Conservation (phyloP, 2,888 invertebrate species). For the Lacanobia wlatinum region DNA sequence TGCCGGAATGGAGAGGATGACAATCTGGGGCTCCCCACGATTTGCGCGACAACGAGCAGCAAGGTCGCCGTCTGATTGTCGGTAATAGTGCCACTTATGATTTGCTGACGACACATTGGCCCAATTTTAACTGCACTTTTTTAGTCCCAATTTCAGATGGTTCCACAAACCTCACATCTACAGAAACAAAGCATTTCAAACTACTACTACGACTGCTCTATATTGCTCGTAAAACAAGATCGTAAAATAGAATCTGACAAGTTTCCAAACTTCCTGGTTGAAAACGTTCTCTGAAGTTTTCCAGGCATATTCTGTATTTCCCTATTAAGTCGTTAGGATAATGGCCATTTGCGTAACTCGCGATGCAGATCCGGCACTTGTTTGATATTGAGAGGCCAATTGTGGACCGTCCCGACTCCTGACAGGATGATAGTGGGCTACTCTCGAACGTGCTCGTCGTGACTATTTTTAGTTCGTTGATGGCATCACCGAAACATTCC, state of each 20-base stretch:
- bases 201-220: not conserved
- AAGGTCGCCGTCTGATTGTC: slow-evolving; percentile 89
- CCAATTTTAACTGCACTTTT: slow-evolving; percentile 79
- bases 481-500: slow-evolving; percentile 82
- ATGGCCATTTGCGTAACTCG: slow-evolving; percentile 67
- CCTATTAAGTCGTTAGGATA: slow-evolving; percentile 64
- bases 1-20: slow-evolving; percentile 87
- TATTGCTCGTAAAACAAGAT: not conserved
- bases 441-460: slow-evolving; percentile 78
- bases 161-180: not conserved
- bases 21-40: slow-evolving; percentile 89
- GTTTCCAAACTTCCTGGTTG: not conserved
- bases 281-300: slow-evolving; percentile 36
- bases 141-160: slow-evolving; percentile 34
- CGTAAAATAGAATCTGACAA: not conserved
- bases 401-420: slow-evolving; percentile 77
- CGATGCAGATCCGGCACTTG: slow-evolving; percentile 67
- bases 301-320: slow-evolving; percentile 52
- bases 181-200: not conserved
- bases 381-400: slow-evolving; percentile 74
- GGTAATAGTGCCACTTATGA: slow-evolving; percentile 86
- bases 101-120: slow-evolving; percentile 83
- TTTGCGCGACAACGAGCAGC: slow-evolving; percentile 87
- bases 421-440: slow-evolving; percentile 83
- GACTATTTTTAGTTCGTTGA: slow-evolving; percentile 86